Evolutionary conservation across 2,797 vertebrate species (phyloP), one percentile per base, ranked within the genome.

Genomic region (Oreochromis grahami): DNA sequence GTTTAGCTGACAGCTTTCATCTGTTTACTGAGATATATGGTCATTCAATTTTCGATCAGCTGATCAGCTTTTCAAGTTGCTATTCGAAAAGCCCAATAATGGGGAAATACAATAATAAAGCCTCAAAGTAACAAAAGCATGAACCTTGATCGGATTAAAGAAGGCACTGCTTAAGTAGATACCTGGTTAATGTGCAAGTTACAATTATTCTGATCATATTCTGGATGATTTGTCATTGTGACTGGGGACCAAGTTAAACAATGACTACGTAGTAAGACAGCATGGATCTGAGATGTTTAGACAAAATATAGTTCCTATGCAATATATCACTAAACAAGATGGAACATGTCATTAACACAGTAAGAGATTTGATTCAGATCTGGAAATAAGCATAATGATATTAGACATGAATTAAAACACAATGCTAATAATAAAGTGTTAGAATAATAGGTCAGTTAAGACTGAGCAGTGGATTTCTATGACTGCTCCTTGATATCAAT

Each of bases 321-420:
- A 10, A 58, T 58, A 32, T 13, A 41, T 32, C 29, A 17, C 55
- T 32, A 32, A 0, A 58, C 29, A 58, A 58, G 55, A 5, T 29
- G 6, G 52, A 26, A 0, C 12, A 0, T 15, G 55, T 10, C 26
- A 32, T 58, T 58, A 58, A 58, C 55, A 58, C 55, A 58, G 26
- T 0, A 1, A 32, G 26, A 6, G 55, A 17, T 17, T 8, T 17
- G 14, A 32, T 10, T 32, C 6, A 58, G 14, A 58, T 0, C 32
- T 38, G 15, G 8, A 58, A 58, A 58, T 6, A 58, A 32, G 29
- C 15, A 32, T 10, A 17, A 58, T 17, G 55, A 0, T 0, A 17
- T 19, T 58, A 58, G 6, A 32, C 10, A 56, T 0, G 0, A 5
- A 56, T 29, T 15, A 56, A 29, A 56, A 56, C 0, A 26, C 4